Evolutionary conservation across 2,888 invertebrate species (phyloP).

Genomic region (Fissipunctia ypsillon): DNA sequence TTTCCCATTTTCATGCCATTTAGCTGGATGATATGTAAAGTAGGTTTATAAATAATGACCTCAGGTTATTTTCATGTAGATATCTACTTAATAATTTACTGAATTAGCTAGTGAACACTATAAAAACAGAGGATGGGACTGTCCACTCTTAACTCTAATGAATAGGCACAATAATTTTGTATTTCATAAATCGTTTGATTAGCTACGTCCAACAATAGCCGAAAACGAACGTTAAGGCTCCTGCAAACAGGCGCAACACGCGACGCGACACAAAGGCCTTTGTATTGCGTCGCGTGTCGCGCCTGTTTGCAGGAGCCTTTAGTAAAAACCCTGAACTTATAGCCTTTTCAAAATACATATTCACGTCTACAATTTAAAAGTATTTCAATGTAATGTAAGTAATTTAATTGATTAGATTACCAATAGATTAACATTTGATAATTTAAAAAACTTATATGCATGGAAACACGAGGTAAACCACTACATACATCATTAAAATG

Average conservation of each 20-base stretch:
- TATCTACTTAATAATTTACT: too few relatives aligned
- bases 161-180: neutral
- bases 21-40: neutral
- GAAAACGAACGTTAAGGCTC: neutral
- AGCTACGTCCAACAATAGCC: neutral
- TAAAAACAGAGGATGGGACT: neutral
- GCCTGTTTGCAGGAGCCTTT: too few relatives aligned
- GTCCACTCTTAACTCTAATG: neutral
- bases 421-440: slow-evolving; percentile 16
- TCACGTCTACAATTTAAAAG: neutral
- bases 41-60: neutral
- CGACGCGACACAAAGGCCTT: too few relatives aligned
- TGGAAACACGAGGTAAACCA: slow-evolving; percentile 72
- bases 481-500: slow-evolving; percentile 70
- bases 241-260: too few relatives aligned
- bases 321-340: neutral
- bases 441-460: slow-evolving; percentile 24
- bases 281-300: too few relatives aligned
- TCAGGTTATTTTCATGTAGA: neutral
- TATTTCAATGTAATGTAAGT: slow-evolving; percentile 1
- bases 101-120: neutral
- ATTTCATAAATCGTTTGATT: neutral
- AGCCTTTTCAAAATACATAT: neutral
- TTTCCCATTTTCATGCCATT: neutral
- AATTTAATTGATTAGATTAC: slow-evolving; percentile 5